Conservation (phyloP, 2,888 invertebrate species). For the Melikaiella ostensackeni region DNA sequence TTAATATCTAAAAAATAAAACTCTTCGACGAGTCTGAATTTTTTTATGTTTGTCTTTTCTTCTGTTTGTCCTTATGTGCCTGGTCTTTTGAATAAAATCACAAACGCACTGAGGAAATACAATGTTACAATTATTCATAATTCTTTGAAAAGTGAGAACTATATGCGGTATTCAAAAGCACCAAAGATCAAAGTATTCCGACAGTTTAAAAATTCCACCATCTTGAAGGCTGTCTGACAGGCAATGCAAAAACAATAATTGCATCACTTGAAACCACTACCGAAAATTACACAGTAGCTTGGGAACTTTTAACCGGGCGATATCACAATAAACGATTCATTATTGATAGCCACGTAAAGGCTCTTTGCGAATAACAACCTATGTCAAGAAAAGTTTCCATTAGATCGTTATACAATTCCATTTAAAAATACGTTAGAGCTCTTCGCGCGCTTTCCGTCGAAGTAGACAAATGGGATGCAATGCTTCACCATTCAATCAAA, state of each 20-base stretch:
- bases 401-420: neutral
- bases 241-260: neutral
- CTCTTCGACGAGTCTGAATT: too few relatives aligned
- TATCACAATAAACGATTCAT: neutral
- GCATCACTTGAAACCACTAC: neutral
- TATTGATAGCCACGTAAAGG: neutral
- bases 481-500: neutral
- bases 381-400: slow-evolving; percentile 13
- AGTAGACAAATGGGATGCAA: neutral
- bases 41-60: too few relatives aligned
- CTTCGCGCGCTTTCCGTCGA: neutral
- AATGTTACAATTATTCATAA: too few relatives aligned
- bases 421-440: neutral
- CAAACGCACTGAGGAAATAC: too few relatives aligned
- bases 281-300: slow-evolving; percentile 3
- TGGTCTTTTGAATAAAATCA: too few relatives aligned
- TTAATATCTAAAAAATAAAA: too few relatives aligned
- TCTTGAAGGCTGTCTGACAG: too few relatives aligned
- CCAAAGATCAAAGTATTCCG: too few relatives aligned
- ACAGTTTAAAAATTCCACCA: too few relatives aligned
- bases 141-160: too few relatives aligned
- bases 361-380: neutral
- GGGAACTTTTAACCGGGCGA: neutral
- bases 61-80: too few relatives aligned
- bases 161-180: too few relatives aligned